phyloP scores from a whole-genome alignment of 2,113 vertebrate species.

The Aptenodytes forsteri region DNA sequence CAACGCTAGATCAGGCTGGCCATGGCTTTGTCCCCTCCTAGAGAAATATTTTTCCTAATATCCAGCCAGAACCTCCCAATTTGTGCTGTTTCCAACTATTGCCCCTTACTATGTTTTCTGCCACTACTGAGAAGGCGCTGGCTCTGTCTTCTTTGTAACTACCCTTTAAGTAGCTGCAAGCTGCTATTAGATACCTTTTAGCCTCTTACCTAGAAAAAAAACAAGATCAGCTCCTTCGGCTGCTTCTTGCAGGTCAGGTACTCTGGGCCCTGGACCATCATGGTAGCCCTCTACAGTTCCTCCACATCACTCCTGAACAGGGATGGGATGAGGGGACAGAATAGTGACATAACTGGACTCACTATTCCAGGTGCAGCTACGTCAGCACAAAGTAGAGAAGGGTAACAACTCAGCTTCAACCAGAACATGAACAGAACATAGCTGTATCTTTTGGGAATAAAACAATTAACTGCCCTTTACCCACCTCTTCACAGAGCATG shows the following conservation, averaged over 20 bases:
- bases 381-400: neutral
- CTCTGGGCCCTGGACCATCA: neutral
- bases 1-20: rapidly evolving
- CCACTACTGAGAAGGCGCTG: neutral
- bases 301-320: neutral
- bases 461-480: neutral
- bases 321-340: neutral
- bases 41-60: neutral
- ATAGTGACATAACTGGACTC: neutral
- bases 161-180: neutral
- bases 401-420: neutral
- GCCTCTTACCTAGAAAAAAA: neutral
- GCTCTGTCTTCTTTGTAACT: neutral
- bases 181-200: neutral
- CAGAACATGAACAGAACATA: neutral
- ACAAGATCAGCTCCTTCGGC: neutral
- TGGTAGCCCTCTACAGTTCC: neutral
- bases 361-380: neutral
- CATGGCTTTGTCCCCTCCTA: neutral
- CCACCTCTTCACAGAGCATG: neutral
- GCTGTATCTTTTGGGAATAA: neutral
- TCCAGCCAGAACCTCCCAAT: neutral
- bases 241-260: neutral
- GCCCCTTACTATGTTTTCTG: neutral
- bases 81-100: neutral